A percentile compares a stretch with the other conserved stretches of the same genome.
Conservation (phyloP, 2,113 vertebrate species). For the Mesocricetus auratus region DNA sequence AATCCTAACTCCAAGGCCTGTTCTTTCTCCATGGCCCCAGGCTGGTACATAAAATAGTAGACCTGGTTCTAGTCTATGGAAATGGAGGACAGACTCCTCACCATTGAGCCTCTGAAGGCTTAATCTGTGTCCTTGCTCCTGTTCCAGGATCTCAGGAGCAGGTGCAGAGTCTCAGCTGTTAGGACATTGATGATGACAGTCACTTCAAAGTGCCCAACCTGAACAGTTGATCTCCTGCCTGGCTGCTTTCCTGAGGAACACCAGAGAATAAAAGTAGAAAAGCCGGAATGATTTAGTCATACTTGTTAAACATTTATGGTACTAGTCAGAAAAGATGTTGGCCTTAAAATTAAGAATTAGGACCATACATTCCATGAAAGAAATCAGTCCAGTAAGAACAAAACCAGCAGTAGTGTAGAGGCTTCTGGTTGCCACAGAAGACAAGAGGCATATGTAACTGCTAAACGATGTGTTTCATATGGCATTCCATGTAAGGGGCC, state of each 20-base stretch:
- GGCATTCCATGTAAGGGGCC: neutral
- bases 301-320: slow-evolving; percentile 84
- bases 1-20: neutral
- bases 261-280: slow-evolving; percentile 82
- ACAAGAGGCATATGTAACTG: neutral
- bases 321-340: slow-evolving; percentile 77
- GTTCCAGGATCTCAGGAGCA: neutral
- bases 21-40: neutral
- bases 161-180: neutral
- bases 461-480: slow-evolving; percentile 16
- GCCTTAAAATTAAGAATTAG: slow-evolving; percentile 82
- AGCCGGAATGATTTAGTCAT: slow-evolving; percentile 84
- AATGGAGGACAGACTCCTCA: neutral
- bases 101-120: neutral
- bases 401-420: neutral
- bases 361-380: slow-evolving; percentile 68
- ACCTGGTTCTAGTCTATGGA: neutral
- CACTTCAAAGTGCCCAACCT: slow-evolving; percentile 43
- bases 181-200: neutral
- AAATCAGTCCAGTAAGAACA: slow-evolving; percentile 44
- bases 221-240: slow-evolving; percentile 52
- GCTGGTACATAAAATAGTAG: neutral
- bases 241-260: slow-evolving; percentile 72
- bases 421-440: neutral
- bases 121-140: neutral